Evolutionary conservation across 2,797 vertebrate genomes (phyloP), one percentile per base, ranked within the genome.

Genomic region (Percopsis omiscomaycus): DNA sequence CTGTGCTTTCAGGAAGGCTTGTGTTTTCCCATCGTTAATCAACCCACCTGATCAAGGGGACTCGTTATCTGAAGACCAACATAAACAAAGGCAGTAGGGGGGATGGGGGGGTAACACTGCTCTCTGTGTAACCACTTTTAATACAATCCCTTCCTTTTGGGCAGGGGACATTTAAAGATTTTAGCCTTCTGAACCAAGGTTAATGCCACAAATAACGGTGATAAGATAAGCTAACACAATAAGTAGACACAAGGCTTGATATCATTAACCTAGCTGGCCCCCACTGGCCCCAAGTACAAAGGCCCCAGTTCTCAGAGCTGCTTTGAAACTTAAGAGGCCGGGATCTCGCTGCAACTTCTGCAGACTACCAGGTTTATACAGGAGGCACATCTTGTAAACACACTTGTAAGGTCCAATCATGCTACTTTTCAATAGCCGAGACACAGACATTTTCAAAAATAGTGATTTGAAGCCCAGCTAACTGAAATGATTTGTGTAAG

Each of bases 11-110:
- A 69, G 69, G 62, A 74, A 81, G 68, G 68, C 73, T 64, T 64
- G 44, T 61, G 77, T 84, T 89, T 87, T 84, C 78, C 73, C 62
- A 69, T 85, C 73, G 59, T 88, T 88, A 88, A 90, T 89, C 87
- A 89, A 70, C 64, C 42, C 15, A 53, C 59, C 77, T 87, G 87
- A 91, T 92, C 81, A 91, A 89, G 80, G 66, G 49, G 53, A 69
- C 60, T 5, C 12, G 47, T 84, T 89, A 84, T 88, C 86, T 81
- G 61, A 6, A 5, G 28, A 46, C 57, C 44, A 55, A 68, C 71
- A 69, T 64, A 60, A 44, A 61, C 52, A 54, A 59, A 80, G 51
- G 67, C 59, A 66, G 77, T 47, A 54, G 56, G 1, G 28, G 44
- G 50, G 11, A 0, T 16, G 16, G 13, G 9, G 12, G n/a, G 14